A percentile compares a stretch with the other conserved stretches of the same genome.
phyloP scores from a whole-genome alignment of 2,797 vertebrate genomes.

The Meriones psammophilus region DNA sequence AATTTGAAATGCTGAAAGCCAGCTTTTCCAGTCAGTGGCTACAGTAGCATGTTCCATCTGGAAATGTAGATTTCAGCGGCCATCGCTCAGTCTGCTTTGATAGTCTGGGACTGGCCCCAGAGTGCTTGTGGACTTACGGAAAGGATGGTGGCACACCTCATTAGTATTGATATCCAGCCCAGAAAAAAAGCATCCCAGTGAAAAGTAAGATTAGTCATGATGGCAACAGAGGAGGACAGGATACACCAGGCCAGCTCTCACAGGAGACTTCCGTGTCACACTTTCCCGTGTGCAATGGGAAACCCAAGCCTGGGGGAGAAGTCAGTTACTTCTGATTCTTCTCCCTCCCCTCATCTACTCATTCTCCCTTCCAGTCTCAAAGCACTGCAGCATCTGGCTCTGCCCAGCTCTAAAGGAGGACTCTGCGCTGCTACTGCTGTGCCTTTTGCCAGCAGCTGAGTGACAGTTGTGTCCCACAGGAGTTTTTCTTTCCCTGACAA shows the following conservation, averaged over 20 bases:
- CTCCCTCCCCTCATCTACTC: too few species aligned
- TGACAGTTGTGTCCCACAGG: background rate
- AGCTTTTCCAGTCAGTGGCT: background rate
- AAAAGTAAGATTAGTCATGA: slow-evolving; percentile 1
- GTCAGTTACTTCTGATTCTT: background rate
- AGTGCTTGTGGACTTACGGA: background rate
- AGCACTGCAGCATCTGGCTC: background rate
- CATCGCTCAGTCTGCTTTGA: background rate
- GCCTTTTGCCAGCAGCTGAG: background rate
- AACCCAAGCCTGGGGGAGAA: background rate
- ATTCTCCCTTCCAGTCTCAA: background rate
- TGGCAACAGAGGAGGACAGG: background rate
- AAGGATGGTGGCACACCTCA: background rate
- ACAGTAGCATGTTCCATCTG: background rate
- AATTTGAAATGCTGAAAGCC: slow-evolving; percentile 28
- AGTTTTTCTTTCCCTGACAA: background rate
- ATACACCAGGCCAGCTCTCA: background rate
- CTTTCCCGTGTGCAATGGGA: background rate
- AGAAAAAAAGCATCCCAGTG: background rate
- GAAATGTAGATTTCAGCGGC: background rate
- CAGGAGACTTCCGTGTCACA: background rate
- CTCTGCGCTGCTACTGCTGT: background rate
- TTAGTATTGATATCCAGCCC: background rate
- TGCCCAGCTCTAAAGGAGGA: background rate
- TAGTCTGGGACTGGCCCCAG: background rate